Conservation (phyloP, 2,797 vertebrate genomes). For the Pangasius krempfi region DNA sequence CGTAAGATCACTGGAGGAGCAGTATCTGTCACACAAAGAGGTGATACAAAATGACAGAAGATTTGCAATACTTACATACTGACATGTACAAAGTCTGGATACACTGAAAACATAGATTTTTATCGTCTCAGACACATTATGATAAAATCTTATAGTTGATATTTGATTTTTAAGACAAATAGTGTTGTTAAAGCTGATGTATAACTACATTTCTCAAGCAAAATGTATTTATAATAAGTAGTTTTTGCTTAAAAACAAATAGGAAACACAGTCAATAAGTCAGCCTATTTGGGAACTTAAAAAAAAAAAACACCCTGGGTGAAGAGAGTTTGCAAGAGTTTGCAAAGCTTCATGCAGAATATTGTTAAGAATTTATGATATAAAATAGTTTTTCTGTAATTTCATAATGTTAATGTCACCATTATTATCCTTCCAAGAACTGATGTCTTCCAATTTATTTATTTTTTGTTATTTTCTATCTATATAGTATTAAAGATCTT, state of each 20-base stretch:
- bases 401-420: not conserved
- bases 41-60: slow-evolving; percentile 63
- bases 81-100: not conserved
- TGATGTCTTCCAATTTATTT: not conserved
- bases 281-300: not conserved
- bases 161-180: not conserved
- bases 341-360: not conserved
- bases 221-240: not conserved
- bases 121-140: not conserved
- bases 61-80: too few relatives aligned
- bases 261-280: not conserved
- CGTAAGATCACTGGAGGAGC: slow-evolving; percentile 64
- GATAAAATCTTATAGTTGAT: not conserved
- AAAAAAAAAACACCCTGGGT: not conserved
- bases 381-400: not conserved
- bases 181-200: too few relatives aligned
- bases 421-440: not conserved
- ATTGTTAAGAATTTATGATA: not conserved
- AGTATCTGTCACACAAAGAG: slow-evolving; percentile 74
- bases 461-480: not conserved
- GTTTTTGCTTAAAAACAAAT: not conserved
- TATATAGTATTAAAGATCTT: not conserved
- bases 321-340: not conserved
- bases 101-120: not conserved
- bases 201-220: not conserved